Conservation (phyloP, 1,140 invertebrate species). For the Ceratina australensis region DNA sequence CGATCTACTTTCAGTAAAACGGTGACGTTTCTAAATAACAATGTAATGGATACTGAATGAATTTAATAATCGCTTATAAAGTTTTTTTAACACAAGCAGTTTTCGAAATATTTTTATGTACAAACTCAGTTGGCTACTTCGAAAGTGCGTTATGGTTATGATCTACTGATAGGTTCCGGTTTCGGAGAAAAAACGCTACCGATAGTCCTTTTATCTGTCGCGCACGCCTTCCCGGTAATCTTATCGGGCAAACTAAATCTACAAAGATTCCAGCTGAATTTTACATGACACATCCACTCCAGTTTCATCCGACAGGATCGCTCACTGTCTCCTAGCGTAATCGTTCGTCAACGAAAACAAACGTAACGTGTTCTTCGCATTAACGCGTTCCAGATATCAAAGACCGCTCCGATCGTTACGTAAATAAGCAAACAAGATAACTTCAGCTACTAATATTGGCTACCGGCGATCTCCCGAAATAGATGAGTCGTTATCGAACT, state of each 20-base stretch:
- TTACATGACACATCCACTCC: not conserved
- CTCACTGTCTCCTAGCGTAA: not conserved
- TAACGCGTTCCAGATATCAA: not conserved
- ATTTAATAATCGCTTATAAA: not conserved
- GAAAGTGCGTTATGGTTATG: not conserved
- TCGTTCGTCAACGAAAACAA: slow-evolving; percentile 9
- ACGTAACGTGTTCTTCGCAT: not conserved
- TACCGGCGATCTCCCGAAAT: not conserved
- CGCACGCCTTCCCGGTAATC: slow-evolving; percentile 9
- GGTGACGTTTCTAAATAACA: slow-evolving; percentile 5
- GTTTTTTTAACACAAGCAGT: not conserved
- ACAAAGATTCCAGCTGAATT: not conserved
- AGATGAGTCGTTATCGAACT: not conserved
- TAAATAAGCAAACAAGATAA: slow-evolving; percentile 30
- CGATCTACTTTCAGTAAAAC: not conserved
- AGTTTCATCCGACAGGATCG: not conserved
- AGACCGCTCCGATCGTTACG: not conserved
- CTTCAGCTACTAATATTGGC: not conserved
- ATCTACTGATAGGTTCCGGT: not conserved
- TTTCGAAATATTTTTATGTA: not conserved
- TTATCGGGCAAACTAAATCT: slow-evolving; percentile 14
- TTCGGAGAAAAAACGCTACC: slow-evolving; percentile 19
- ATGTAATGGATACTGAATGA: not conserved
- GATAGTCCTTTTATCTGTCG: slow-evolving; percentile 36
- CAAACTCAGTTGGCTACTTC: not conserved